Evolutionary conservation across 2,113 vertebrate genomes (phyloP).

Genomic region (Herpetotheres cachinnans): DNA sequence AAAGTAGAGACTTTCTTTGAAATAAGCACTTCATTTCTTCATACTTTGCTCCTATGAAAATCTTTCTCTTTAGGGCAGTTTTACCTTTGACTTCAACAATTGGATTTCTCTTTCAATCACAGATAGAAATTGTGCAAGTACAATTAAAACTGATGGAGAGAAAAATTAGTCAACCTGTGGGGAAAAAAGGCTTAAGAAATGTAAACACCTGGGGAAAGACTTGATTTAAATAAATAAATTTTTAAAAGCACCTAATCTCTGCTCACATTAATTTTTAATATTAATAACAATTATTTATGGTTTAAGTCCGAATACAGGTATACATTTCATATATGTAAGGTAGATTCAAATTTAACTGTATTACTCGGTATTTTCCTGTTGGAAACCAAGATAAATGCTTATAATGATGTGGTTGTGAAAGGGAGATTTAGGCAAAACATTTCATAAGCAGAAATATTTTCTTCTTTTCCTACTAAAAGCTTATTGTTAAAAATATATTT

Average conservation of each 20-base stretch:
- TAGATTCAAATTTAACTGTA: background rate
- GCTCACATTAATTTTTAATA: background rate
- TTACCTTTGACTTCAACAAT: background rate
- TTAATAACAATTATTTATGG: background rate
- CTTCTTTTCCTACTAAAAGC: background rate
- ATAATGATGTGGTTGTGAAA: background rate
- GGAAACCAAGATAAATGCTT: background rate
- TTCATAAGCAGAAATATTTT: background rate
- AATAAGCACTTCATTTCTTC: background rate
- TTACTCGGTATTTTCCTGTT: background rate
- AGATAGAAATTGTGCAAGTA: background rate
- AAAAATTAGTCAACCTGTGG: background rate
- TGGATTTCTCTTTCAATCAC: background rate
- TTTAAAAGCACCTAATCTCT: background rate
- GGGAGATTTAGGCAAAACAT: background rate
- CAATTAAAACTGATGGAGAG: background rate
- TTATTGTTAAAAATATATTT: background rate
- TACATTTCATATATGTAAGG: background rate
- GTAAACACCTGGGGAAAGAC: background rate
- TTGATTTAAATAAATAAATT: background rate
- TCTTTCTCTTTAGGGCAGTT: background rate
- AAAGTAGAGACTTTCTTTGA: background rate
- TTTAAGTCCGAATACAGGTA: background rate
- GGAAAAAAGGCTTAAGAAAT: background rate
- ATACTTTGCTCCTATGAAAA: background rate